Evolutionary conservation across 2,888 invertebrate genomes (phyloP).

Genomic region (Griposia aprilina): DNA sequence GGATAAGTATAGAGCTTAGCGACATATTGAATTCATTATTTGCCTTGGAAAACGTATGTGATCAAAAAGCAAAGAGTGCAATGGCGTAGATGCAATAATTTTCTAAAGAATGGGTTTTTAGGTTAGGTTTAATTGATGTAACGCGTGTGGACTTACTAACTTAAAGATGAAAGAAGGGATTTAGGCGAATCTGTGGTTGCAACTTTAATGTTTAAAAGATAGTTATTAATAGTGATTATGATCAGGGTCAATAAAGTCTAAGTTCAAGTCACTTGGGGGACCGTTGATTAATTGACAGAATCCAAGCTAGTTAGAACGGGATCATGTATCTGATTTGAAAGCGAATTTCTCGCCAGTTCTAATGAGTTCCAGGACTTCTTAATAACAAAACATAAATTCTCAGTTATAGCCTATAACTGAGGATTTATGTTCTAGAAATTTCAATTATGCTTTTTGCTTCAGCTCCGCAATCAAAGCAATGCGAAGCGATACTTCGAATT

Average conservation of each 20-base stretch:
- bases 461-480: constrained; percentile 22
- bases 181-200: not conserved
- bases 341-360: constrained; percentile 15
- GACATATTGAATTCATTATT: not conserved
- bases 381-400: constrained; percentile 44
- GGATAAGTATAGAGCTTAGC: no score
- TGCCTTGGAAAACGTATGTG: not conserved
- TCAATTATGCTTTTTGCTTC: constrained; percentile 44
- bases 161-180: not conserved
- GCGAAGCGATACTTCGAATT: not conserved
- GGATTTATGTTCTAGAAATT: constrained; percentile 48
- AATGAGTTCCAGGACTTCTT: constrained; percentile 28
- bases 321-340: constrained; percentile 16
- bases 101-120: not conserved
- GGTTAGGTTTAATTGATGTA: not conserved
- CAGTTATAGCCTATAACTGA: constrained; percentile 42
- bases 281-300: not conserved
- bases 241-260: not conserved
- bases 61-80: not conserved
- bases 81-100: not conserved
- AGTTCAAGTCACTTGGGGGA: not conserved
- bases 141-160: not conserved
- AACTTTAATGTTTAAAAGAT: not conserved
- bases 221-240: not conserved
- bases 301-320: constrained; percentile 1